Evolutionary conservation across 2,113 vertebrate species (phyloP).

Genomic region (Lanius collurio): DNA sequence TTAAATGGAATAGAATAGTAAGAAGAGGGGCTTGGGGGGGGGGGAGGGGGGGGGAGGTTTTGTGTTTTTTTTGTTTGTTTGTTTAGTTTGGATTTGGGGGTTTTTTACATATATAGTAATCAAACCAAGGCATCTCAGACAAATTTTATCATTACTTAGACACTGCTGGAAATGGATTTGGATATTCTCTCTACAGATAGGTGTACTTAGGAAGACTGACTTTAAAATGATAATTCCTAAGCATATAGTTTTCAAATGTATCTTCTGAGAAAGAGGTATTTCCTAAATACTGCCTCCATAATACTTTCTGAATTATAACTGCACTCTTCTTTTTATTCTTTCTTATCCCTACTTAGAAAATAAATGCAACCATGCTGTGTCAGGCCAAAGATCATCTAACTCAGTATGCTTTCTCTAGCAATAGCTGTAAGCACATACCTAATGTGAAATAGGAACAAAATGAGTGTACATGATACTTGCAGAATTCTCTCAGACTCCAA

Average conservation of each 20-base stretch:
- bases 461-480: neutral
- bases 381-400: neutral
- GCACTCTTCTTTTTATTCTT: neutral
- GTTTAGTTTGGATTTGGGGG: accelerated
- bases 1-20: neutral
- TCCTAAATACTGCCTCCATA: neutral
- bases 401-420: neutral
- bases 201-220: neutral
- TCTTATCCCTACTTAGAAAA: neutral
- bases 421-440: neutral
- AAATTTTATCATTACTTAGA: neutral
- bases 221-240: neutral
- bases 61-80: neutral
- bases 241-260: neutral
- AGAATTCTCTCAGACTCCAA: neutral
- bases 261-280: neutral
- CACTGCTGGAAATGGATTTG: neutral
- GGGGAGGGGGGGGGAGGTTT: no score
- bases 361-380: neutral
- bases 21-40: accelerated
- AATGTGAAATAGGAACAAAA: neutral
- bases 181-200: neutral
- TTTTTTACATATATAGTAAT: neutral
- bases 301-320: neutral
- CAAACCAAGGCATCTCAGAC: neutral